A percentile compares a stretch with the other conserved stretches of the same genome.
Evolutionary conservation across 2,113 vertebrate species (phyloP).

Genomic region (Ictalurus furcatus): DNA sequence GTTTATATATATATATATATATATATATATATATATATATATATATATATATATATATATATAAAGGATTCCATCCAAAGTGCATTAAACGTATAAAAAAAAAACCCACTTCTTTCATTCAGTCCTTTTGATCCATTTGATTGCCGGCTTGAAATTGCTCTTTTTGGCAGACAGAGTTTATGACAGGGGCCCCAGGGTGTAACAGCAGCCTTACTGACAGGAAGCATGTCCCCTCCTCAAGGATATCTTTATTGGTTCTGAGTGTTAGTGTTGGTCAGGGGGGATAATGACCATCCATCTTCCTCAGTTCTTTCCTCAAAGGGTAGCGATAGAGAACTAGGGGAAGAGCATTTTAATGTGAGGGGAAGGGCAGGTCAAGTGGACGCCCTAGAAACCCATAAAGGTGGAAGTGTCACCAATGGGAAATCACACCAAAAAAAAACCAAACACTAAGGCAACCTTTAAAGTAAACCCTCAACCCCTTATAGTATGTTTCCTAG

Average conservation of each 20-base stretch:
- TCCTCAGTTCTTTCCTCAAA: constrained; percentile 36
- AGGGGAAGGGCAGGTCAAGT: constrained; percentile 39
- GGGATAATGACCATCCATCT: constrained; percentile 45
- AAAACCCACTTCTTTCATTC: background rate
- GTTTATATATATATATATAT: no score
- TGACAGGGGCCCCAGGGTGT: constrained; percentile 15
- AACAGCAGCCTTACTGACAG: constrained; percentile 40
- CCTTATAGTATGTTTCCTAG: background rate
- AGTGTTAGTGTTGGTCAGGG: constrained; percentile 43
- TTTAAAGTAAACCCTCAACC: background rate
- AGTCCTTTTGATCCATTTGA: constrained; percentile 12
- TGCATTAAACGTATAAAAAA: background rate
- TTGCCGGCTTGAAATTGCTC: constrained; percentile 21
- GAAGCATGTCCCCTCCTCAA: constrained; percentile 38
- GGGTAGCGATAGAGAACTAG: constrained; percentile 24
- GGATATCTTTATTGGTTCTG: constrained; percentile 46
- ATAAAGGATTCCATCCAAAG: background rate
- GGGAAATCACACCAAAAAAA: background rate
- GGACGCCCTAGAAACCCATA: constrained; percentile 26
- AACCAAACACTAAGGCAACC: background rate
- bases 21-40: background rate
- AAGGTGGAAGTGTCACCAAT: constrained; percentile 20
- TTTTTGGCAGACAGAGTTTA: constrained; percentile 26
- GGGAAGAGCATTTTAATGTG: constrained; percentile 32
- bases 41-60: background rate